Base-by-base conservation (phyloP, 2,888 invertebrate genomes). In the Choristoneura rosaceana region DNA sequence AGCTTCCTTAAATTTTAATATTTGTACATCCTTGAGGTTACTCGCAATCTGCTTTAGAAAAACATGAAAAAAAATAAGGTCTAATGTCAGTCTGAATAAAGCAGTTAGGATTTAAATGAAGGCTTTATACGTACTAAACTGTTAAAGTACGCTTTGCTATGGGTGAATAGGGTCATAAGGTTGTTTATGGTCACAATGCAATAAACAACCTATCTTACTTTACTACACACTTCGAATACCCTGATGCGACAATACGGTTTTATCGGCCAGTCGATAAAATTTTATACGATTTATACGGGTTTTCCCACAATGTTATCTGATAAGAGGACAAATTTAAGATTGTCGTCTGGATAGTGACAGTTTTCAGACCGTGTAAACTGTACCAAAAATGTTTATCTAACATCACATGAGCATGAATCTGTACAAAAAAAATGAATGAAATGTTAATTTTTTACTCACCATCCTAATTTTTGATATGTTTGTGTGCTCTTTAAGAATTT, bases 181-280 rank as follows among this genome's bases (percentile, higher is more conserved):
- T 25, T 59, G 34, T 34, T 59, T 59, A 59, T 59, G 14, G 7
- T 9, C 34, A 7, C 33, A 34, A 59, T 59, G 33, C n/a, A 55
- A 25, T 55, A 59, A 59, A 34, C 59, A 47, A 47, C 43, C 33
- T 12, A 12, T 45, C 62, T 45, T 47, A 62, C 25, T 66, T 66
- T 66, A 66, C 9, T 34, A 41, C 65, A 34, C 17, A 41, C n/a
- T 66, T 55, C 43, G 33, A 59, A 62, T 33, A 14, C 34, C 64
- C 64, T 17, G 38, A 64, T 12, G 52, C 34, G n/a, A 59, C 38
- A 4, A 43, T 38, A n/a, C 64, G 38, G 15, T 38, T 66, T 66
- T 66, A 66, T 66, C 14, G 55, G 0, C 65, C 2, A n/a, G 25
- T 62, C 41, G 55, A 66, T 66, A 66, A 55, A 66, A 43, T 12